A percentile compares a stretch with the other conserved stretches of the same genome.
phyloP scores from a whole-genome alignment of 2,888 invertebrate genomes.

The Drosophila ezoana region DNA sequence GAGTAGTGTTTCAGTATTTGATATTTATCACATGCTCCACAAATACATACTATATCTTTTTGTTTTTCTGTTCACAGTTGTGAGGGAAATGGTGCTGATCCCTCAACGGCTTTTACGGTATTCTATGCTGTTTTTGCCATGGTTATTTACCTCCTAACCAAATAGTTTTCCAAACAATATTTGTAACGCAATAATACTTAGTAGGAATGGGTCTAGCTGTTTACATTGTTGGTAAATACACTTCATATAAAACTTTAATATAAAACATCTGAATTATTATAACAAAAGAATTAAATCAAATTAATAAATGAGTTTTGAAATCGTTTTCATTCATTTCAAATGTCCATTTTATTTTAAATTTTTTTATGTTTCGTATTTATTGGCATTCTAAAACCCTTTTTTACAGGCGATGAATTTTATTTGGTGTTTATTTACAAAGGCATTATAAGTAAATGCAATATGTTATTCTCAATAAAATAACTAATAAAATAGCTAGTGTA shows the following conservation, averaged over 20 bases:
- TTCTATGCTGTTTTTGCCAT: slow-evolving; percentile 39
- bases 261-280: background rate
- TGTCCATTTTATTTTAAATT: background rate
- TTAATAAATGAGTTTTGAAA: background rate
- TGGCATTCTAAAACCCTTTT: too few relatives aligned
- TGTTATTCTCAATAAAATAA: too few relatives aligned
- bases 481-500: too few relatives aligned
- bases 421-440: too few relatives aligned
- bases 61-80: slow-evolving; percentile 33
- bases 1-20: slow-evolving; percentile 25
- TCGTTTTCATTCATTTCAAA: background rate
- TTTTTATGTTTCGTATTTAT: background rate
- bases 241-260: background rate
- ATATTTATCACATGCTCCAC: background rate
- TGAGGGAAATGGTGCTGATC: slow-evolving; percentile 37
- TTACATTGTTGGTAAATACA: background rate
- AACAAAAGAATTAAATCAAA: too few relatives aligned
- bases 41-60: background rate
- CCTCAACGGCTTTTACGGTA: slow-evolving; percentile 19
- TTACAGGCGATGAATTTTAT: too few relatives aligned
- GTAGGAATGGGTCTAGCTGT: background rate
- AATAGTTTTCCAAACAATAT: slow-evolving; percentile 8
- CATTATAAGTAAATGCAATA: too few relatives aligned
- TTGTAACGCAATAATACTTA: background rate
- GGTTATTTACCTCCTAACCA: slow-evolving; percentile 31